Conservation (phyloP, 2,113 vertebrate genomes). For the Nibea albiflora region DNA sequence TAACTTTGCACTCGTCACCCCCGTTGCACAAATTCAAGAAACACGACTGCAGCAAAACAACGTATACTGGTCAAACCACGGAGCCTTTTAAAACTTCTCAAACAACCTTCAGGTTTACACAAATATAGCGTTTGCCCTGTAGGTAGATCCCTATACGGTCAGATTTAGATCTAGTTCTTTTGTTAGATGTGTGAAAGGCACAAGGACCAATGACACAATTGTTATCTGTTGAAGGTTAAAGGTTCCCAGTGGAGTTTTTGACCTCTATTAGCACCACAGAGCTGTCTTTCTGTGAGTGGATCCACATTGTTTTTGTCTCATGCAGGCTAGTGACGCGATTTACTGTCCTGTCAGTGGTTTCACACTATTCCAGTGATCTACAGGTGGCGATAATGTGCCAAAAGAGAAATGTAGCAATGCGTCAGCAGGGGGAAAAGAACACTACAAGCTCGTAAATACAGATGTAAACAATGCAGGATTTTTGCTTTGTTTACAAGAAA, state of each 20-base stretch:
- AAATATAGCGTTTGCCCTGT: background rate
- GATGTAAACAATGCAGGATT: background rate
- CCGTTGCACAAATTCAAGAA: no score
- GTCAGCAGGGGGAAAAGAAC: background rate
- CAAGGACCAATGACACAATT: background rate
- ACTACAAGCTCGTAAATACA: background rate
- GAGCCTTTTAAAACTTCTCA: background rate
- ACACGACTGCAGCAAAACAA: background rate
- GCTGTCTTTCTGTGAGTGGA: background rate
- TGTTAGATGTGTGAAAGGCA: background rate
- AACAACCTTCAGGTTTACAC: background rate
- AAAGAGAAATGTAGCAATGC: background rate
- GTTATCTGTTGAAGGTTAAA: background rate
- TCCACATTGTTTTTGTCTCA: background rate
- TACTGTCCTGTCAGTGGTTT: background rate
- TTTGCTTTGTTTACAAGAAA: background rate
- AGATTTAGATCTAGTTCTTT: background rate
- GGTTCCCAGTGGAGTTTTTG: conserved; percentile 1
- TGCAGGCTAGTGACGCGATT: background rate
- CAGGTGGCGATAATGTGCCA: conserved; percentile 11
- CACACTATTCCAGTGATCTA: conserved; percentile 2
- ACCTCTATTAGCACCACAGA: background rate
- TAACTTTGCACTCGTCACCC: background rate
- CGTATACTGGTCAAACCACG: background rate
- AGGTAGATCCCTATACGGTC: background rate